phyloP scores from a whole-genome alignment of 1,140 invertebrate species.

The Drosophila ficusphila region DNA sequence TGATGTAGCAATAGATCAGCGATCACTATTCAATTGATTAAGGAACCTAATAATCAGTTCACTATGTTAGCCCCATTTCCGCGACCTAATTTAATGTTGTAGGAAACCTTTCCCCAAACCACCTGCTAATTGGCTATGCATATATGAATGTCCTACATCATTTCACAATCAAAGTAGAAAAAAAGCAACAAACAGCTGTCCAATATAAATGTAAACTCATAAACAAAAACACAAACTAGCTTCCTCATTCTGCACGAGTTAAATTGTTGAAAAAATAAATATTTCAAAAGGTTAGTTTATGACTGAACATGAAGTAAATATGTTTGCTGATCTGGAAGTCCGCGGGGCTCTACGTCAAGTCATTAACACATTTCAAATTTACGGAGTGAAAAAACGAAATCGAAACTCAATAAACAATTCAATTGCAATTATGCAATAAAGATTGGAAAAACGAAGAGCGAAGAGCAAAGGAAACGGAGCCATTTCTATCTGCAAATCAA shows the following conservation, averaged over 20 bases:
- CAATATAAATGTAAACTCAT: conserved; percentile 21
- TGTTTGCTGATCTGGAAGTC: conserved; percentile 45
- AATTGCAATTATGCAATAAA: conserved; percentile 69
- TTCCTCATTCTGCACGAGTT: conserved; percentile 11
- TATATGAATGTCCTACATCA: conserved; percentile 29
- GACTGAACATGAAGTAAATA: conserved; percentile 20
- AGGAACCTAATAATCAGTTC: conserved; percentile 6
- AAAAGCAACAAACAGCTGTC: conserved; percentile 4
- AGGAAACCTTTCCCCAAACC: conserved; percentile 43
- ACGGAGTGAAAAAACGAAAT: conserved; percentile 34
- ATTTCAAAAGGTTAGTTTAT: conserved; percentile 28
- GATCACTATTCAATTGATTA: conserved; percentile 4
- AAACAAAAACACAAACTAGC: background rate
- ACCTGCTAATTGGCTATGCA: conserved; percentile 23
- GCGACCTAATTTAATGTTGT: conserved; percentile 8
- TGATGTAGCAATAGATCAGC: conserved; percentile 8
- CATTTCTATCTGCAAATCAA: conserved; percentile 47
- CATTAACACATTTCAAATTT: conserved; percentile 51
- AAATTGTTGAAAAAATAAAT: conserved; percentile 22
- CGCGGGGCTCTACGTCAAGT: conserved; percentile 34
- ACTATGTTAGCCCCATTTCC: conserved; percentile 17
- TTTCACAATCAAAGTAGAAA: conserved; percentile 1
- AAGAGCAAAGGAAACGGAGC: conserved; percentile 30
- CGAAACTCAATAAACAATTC: conserved; percentile 52
- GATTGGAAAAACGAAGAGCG: conserved; percentile 34